Evolutionary conservation across 2,797 vertebrate species (phyloP), one percentile per base, ranked within the genome.

Genomic region (Parauchenoglanis punctatus): DNA sequence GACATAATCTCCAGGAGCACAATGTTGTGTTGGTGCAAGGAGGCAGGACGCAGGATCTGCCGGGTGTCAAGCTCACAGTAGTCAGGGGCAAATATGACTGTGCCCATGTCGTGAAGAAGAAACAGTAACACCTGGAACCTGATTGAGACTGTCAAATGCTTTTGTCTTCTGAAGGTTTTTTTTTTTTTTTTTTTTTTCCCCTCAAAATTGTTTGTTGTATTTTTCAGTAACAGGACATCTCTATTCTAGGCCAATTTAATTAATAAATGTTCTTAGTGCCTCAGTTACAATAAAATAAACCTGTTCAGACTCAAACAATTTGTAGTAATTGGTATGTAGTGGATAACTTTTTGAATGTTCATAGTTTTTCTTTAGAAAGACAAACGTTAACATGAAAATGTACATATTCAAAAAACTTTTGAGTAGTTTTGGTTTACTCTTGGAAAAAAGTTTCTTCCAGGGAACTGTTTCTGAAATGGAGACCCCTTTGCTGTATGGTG

Each of bases 1-100:
- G 98, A 7, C 98, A 99, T 95, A 97, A 93, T 90, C 95, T 99
- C 31, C 98, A 99, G 95, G 98, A 99, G 90, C 98, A 99, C 88
- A 96, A 97, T 4, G 92, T 98, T 0, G 97, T 99, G 46, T 93
- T 99, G 56, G 95, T 98, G 83, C 91, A 98, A 92, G 98, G 97
- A 0, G 97, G 98, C 0, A 92, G 96, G 75, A 99, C 97, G 0
- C 97, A 99, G 94, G 98, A 99, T 93, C 94, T 99, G 84, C 98
- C 98, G 0, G 98, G 98, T 0, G 96, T 99, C 76, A 97, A 97
- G 85, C 96, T 99, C 35, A 97, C 93, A 0, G 88, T 99, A 0
- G 94, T 99, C 65, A 90, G 97, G 0, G 98, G 98, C 0, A 99
- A 98, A 87, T 97, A 97, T 0, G 98, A 99, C 95, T 99, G 98